phyloP scores from a whole-genome alignment of 2,888 invertebrate species.

The Dryomyza anilis region DNA sequence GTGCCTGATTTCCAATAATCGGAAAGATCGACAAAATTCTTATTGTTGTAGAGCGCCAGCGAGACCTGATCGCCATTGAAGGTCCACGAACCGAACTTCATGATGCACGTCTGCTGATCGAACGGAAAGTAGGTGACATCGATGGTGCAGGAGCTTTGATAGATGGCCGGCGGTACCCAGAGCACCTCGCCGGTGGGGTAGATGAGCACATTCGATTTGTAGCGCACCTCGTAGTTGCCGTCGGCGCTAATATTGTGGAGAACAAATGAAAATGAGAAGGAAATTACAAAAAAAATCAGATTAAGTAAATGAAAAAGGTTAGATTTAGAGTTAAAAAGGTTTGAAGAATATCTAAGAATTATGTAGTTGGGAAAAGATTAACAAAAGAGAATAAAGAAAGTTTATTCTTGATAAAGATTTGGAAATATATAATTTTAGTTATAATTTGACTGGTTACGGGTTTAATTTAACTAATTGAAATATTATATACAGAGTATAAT shows the following conservation, averaged over 20 bases:
- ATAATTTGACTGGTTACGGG: too few species aligned
- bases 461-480: too few species aligned
- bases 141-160: slow-evolving; percentile 98
- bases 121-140: slow-evolving; percentile 99
- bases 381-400: too few species aligned
- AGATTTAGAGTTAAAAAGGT: not conserved
- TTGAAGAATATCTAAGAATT: not conserved
- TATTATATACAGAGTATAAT: too few species aligned
- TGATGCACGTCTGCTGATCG: slow-evolving; percentile 98
- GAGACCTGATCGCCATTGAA: slow-evolving; percentile 98
- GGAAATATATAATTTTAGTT: too few species aligned
- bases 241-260: slow-evolving; percentile 98
- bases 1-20: slow-evolving; percentile 98
- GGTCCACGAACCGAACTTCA: slow-evolving; percentile 99
- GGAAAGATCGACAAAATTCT: slow-evolving; percentile 93
- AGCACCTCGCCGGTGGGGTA: slow-evolving; percentile 96
- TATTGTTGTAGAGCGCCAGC: slow-evolving; percentile 90
- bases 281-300: not conserved
- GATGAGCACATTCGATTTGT: slow-evolving; percentile 98
- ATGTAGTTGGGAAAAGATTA: too few species aligned
- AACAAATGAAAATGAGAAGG: slow-evolving; percentile 32
- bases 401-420: too few species aligned
- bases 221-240: slow-evolving; percentile 99
- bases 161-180: slow-evolving; percentile 99
- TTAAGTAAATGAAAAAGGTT: not conserved